A percentile compares a stretch with the other conserved stretches of the same genome.
Conservation (phyloP, 2,113 vertebrate species). For the Solenodon paradoxus region DNA sequence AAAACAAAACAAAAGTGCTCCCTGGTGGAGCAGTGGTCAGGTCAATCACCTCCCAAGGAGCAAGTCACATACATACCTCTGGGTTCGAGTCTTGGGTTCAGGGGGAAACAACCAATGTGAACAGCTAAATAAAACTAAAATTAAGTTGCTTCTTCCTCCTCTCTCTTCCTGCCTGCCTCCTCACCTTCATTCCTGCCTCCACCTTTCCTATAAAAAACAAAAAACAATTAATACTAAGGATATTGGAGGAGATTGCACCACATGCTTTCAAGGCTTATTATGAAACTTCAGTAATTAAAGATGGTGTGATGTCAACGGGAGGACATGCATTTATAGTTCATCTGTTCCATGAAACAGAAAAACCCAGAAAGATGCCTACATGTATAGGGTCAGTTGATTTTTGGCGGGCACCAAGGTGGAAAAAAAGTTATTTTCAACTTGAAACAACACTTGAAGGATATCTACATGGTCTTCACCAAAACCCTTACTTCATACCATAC, state of each 20-base stretch:
- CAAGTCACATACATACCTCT: too few species aligned
- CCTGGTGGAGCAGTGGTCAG: too few species aligned
- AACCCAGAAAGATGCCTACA: neutral
- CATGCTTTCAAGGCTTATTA: neutral
- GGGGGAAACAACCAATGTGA: too few species aligned
- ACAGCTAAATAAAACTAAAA: too few species aligned
- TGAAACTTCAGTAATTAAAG: neutral
- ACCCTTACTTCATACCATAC: neutral
- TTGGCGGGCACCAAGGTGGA: neutral
- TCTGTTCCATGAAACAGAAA: neutral
- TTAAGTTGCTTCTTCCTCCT: too few species aligned
- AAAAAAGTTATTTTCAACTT: neutral
- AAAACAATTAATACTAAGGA: too few species aligned
- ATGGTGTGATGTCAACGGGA: neutral
- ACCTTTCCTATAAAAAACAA: too few species aligned
- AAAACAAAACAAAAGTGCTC: neutral
- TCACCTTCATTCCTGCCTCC: too few species aligned
- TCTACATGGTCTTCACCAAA: neutral
- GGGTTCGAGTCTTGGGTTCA: too few species aligned
- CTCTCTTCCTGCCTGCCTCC: too few species aligned
- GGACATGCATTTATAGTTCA: neutral
- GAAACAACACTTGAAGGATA: neutral
- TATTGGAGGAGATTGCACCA: neutral
- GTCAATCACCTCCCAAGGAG: too few species aligned
- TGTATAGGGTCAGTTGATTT: neutral